Evolutionary conservation across 2,888 invertebrate genomes (phyloP), one percentile per base, ranked within the genome.

Genomic region (Cecidostiba fungosa): DNA sequence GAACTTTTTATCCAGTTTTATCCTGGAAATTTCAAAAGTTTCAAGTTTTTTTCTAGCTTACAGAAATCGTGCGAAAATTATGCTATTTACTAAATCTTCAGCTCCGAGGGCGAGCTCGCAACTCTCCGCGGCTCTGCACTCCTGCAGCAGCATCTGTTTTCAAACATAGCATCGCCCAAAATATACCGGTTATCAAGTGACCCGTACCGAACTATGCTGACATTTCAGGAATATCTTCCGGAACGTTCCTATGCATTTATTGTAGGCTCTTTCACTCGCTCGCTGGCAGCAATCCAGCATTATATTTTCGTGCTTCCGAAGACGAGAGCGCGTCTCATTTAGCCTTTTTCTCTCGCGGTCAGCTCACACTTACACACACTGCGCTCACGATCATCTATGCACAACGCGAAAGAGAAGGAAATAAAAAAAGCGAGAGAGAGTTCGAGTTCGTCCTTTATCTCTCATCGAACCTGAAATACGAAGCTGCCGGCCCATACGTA

Each of bases 171-270:
- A 77, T 36, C 14, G 80, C 39, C 87, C 79, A 80, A 59, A 83
- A 87, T 82, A 87, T 87, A 87, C 74, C 59, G 73, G 77, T 87
- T 87, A 87, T 87, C 87, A 83, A 87, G 85, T 85, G 85, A 87
- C 87, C 85, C 83, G 87, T 73, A 78, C 80, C 85, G 81, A 87
- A 87, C 83, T 84, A 87, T 87, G 85, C 87, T 85, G 84, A 85
- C 87, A 84, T 87, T 87, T 87, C 82, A 82, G 82, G 85, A 87
- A 85, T 87, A 87, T 85, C 87, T 87, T 66, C 80, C 73, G 72
- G 50, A 69, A 29, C 85, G 79, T 85, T 79, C 82, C 82, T 82
- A 85, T 86, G 82, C 87, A 86, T 82, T 85, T 87, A 85, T 85
- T 82, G 82, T 69, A 76, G 47, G 66, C 66, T 54, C 29, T 66